These are phyloP conservation scores for Liparis tanakae DNA, from an alignment of 2,797 vertebrate species.

Conservation along the genomic window DNA sequence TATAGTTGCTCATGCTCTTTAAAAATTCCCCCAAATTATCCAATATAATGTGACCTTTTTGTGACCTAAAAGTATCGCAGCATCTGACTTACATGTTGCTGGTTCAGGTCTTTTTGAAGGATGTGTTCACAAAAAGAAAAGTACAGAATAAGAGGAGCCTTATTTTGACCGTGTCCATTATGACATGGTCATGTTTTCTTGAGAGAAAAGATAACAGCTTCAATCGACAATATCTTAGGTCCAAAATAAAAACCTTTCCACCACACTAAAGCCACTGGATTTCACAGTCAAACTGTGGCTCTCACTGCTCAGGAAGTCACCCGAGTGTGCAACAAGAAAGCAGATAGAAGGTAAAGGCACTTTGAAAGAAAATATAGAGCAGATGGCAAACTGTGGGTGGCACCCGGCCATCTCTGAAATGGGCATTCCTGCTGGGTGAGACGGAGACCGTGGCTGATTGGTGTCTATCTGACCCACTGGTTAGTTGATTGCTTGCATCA, in stretches of 20 bases:
- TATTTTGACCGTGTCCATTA: neutral
- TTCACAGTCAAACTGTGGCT: constrained; percentile 7
- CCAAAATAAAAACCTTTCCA: neutral
- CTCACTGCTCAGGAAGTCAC: constrained; percentile 39
- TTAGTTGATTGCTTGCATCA: constrained; percentile 80
- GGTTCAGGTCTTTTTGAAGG: neutral
- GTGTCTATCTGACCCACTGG: constrained; percentile 76
- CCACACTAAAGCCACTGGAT: constrained; percentile 17
- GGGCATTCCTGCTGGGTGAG: constrained; percentile 71
- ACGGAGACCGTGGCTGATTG: constrained; percentile 75
- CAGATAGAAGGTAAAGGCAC: constrained; percentile 59
- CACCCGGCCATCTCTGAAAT: constrained; percentile 63
- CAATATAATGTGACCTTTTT: neutral
- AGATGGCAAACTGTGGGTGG: constrained; percentile 76
- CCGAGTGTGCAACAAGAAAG: constrained; percentile 22
- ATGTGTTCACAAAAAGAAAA: neutral
- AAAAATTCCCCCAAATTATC: neutral
- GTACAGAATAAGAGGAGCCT: neutral
- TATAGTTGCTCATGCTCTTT: too few relatives aligned
- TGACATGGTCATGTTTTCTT: neutral
- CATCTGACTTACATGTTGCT: neutral
- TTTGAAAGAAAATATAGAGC: constrained; percentile 69
- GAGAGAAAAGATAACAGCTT: neutral
- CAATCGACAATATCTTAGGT: neutral
- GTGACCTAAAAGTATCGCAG: neutral